Base-by-base conservation (phyloP, 2,797 vertebrate genomes). In the Epinephelus coioides region DNA sequence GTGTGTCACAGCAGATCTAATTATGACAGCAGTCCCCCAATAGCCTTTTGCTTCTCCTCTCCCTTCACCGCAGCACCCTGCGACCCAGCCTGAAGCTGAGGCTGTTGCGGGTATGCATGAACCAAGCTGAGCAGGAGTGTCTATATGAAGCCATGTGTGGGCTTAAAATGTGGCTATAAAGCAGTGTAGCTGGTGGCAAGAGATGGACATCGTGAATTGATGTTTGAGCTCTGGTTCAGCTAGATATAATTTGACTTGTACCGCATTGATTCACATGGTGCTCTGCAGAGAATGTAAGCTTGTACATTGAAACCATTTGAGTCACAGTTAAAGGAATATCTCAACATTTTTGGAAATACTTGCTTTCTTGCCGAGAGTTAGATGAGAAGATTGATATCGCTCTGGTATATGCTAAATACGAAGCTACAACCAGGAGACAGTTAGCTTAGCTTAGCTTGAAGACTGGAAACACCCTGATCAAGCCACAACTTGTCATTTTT, bases 1-100 rank as follows among this genome's bases (percentile, higher is more conserved):
- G 78, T 87, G 81, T 89, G 83, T 85, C 86, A 86, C 68, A 13
- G 76, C 83, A 80, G 81, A 80, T 89, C 84, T 92, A 84, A 90
- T 91, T 87, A 88, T 89, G 85, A 86, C 78, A 69, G 67, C 73
- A 62, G 66, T 74, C 76, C 75, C 74, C 73, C 49, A 47, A 62
- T 56, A 59, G 80, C 83, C 81, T 83, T 78, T 76, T 49, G 53
- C 56, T 43, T 69, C 51, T 47, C 46, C n/a, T 73, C 64, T 65
- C 62, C 49, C 25, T 64, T 73, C 74, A 67, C 44, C 64, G 34
- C 15, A 25, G 27, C 7, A 21, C 44, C 71, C 56, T 30, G 70
- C 54, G 76, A 86, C 69, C 81, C 69, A 49, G 81, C 59, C 68
- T 55, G 27, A 27, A 69, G 70, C 66, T 12, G 21, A 47, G 72